Base-by-base conservation (phyloP, 1,140 invertebrate genomes). In the Eubasilissa regina region DNA sequence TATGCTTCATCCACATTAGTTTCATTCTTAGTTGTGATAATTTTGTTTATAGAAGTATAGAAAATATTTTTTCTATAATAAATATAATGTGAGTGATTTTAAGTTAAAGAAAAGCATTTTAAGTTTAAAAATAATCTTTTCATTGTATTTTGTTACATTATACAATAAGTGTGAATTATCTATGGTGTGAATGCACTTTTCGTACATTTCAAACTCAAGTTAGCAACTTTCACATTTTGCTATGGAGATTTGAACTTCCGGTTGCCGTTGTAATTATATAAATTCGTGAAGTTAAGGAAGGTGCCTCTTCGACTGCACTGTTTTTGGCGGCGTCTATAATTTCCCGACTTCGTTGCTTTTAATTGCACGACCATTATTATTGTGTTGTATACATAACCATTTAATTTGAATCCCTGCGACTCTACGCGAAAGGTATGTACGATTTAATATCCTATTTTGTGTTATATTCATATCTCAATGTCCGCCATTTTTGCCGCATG, bases 401-500 rank as follows among this genome's bases (percentile, higher is more conserved):
- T 51, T 51, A 4, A 15, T 12, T 15, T 51, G 11, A 8, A 51
- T 51, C 9, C n/a, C n/a, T 1, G 48, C 8, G 11, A 13, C 48
- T 51, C 1, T 3, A 13, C 11, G 48, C 9, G 11, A 51, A 51
- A 68, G 47, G 44, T 47, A 68, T 17, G 44, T 68, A 68, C 35
- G 11, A 64, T 64, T 51, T 51, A 51, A 35, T 35, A 35, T 35
- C 48, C 3, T 12, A 13, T 64, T 35, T 64, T 62, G 19, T 3
- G 4, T 9, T 35, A 35, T 35, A 35, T 64, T 64, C 7, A n/a
- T 9, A 64, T 64, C 12, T 19, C 19, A 25, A 4, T 70, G 15
- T 47, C n/a, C 68, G 68, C 68, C 68, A 73, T 73, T 73, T 73
- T 73, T 55, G 68, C 68, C 68, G 68, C 68, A 55, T 73, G 68